Base-by-base conservation (phyloP, 1,140 invertebrate species). In the Tachypleus tridentatus region DNA sequence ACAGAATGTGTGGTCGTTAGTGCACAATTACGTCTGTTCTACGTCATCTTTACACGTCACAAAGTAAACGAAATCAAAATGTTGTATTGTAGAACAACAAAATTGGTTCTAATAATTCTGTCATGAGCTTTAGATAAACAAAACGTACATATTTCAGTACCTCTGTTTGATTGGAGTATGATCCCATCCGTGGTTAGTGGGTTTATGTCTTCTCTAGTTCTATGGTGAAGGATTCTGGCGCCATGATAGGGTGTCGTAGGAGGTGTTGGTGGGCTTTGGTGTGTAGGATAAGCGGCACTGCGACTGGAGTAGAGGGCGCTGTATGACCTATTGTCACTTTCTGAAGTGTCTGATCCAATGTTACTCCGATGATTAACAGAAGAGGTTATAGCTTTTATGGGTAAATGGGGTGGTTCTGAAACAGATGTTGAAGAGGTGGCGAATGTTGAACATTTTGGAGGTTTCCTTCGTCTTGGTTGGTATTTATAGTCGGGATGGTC, bases 401-500 rank as follows among this genome's bases (percentile, higher is more conserved):
- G 29, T 29, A 29, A 29, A 29, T 29, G 29, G 29, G 29, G 29
- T 29, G 29, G 29, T 29, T 29, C 29, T 29, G 29, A 29, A 29
- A 29, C 29, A 29, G 29, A 29, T 1, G 29, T 29, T 29, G 29
- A 29, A 29, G 69, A 66, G n/a, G 69, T 11, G 49, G 67, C 66
- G 52, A 68, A 68, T 6, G 64, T 11, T 0, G 72, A 68, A 4
- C 65, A 71, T 63, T 76, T 75, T 3, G 70, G 69, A 2, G 73
- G 72, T 61, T 76, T 76, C 47, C 79, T 71, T 59, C 80, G 70
- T 10, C 81, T 70, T 4, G 81, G 81, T 67, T 82, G 81, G 71
- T 82, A 82, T 69, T 95, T 95, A 79, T 96, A 95, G 71, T 94
- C 88, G 0, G 92, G 92, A 69, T 95, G 86, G 72, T 93, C 87